A percentile compares a stretch with the other conserved stretches of the same genome.
Conservation (phyloP, 2,797 vertebrate genomes). For the Ibycter americanus region DNA sequence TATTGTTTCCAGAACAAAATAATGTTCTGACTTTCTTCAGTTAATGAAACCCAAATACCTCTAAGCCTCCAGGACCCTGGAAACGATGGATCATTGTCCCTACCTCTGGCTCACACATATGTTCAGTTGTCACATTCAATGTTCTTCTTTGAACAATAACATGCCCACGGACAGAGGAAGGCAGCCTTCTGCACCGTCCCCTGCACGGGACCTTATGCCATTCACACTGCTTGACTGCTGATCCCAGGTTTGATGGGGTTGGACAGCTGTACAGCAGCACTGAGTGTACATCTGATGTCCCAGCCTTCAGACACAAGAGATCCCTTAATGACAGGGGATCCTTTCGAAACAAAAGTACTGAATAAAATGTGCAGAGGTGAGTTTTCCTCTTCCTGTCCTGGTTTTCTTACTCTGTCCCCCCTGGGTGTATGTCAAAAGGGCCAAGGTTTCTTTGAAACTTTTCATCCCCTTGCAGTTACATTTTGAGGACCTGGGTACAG, state of each 20-base stretch:
- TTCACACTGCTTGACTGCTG: background rate
- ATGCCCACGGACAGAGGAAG: background rate
- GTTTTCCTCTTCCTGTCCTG: background rate
- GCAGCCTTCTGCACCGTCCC: background rate
- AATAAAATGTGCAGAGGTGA: background rate
- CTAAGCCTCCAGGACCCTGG: background rate
- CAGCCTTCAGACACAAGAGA: background rate
- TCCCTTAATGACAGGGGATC: background rate
- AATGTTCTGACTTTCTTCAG: background rate
- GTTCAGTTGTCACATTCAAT: background rate
- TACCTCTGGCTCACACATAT: background rate
- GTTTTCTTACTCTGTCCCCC: background rate
- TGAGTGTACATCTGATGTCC: background rate
- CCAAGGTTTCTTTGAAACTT: background rate
- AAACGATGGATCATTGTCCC: background rate
- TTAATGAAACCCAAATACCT: background rate
- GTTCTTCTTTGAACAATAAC: background rate
- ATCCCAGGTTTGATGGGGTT: background rate
- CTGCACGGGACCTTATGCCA: background rate
- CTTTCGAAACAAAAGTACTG: background rate
- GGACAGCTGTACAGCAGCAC: background rate
- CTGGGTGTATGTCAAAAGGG: background rate
- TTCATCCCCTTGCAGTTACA: background rate
- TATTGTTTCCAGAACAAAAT: background rate
- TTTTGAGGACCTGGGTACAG: background rate